Percentiles rank a stretch among this genome's conserved stretches.
Conservation (phyloP, 1,140 invertebrate species). For the Lordiphosa clarofinis region DNA sequence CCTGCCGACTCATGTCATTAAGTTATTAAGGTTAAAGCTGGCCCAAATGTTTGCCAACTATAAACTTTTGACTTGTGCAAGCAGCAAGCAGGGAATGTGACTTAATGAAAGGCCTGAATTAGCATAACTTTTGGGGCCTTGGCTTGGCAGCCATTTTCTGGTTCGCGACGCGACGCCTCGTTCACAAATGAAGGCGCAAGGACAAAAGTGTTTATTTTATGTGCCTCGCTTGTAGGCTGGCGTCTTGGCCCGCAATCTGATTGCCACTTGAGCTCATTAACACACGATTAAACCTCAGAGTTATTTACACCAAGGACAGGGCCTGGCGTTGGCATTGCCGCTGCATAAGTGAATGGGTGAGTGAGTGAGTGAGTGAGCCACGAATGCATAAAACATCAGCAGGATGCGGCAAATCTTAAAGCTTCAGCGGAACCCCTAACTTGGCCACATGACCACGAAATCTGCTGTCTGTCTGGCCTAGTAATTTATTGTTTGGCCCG, state of each 20-base stretch:
- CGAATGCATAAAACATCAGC: conserved; percentile 53
- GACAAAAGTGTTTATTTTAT: conserved; percentile 69
- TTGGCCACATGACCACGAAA: conserved; percentile 18
- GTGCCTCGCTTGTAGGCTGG: conserved; percentile 34
- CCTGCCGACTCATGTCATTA: conserved; percentile 59
- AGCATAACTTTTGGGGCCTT: conserved; percentile 56
- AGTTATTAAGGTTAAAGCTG: conserved; percentile 69
- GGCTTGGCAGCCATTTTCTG: conserved; percentile 20
- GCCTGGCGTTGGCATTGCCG: background rate
- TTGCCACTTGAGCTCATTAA: conserved; percentile 74
- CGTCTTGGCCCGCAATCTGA: conserved; percentile 62
- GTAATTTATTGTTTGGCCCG: conserved; percentile 62
- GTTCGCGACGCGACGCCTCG: conserved; percentile 26
- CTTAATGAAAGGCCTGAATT: conserved; percentile 73
- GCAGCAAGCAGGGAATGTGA: conserved; percentile 21
- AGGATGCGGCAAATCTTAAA: conserved; percentile 10
- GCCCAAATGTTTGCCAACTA: conserved; percentile 65
- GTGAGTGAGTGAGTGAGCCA: conserved; percentile 21
- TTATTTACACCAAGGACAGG: conserved; percentile 49
- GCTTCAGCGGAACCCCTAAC: conserved; percentile 2
- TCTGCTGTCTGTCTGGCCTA: conserved; percentile 39
- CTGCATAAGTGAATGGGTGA: conserved; percentile 50
- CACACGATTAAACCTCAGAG: conserved; percentile 70
- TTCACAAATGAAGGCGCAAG: conserved; percentile 31
- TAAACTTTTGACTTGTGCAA: conserved; percentile 58